A percentile compares a stretch with the other conserved stretches of the same genome.
phyloP scores from a whole-genome alignment of 1,140 invertebrate genomes.

The Camponotus floridanus region DNA sequence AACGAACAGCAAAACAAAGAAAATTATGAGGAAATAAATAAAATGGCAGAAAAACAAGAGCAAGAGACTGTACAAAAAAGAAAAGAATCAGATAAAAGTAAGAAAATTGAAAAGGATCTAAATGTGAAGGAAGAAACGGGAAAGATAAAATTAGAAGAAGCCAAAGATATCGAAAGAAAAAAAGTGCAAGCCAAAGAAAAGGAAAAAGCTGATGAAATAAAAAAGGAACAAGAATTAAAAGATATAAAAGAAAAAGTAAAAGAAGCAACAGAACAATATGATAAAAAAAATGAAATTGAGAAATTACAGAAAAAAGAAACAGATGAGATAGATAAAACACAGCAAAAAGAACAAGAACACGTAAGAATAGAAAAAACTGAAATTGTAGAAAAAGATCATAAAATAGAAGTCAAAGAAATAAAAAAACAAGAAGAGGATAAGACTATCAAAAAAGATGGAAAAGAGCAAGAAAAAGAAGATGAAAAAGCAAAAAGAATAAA shows the following conservation, averaged over 20 bases:
- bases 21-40: background rate
- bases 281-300: constrained; percentile 57
- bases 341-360: constrained; percentile 40
- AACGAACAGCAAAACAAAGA: constrained; percentile 11
- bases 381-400: constrained; percentile 52
- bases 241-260: constrained; percentile 33
- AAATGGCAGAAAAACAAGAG: constrained; percentile 25
- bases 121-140: constrained; percentile 43
- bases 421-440: constrained; percentile 55
- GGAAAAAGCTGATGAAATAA: constrained; percentile 55
- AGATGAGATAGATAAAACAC: constrained; percentile 43
- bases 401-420: constrained; percentile 37
- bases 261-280: constrained; percentile 57
- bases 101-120: constrained; percentile 44
- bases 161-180: constrained; percentile 49
- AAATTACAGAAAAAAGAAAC: constrained; percentile 51
- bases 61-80: constrained; percentile 48
- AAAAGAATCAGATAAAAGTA: constrained; percentile 62
- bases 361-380: constrained; percentile 64
- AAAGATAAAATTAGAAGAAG: constrained; percentile 49
- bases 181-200: constrained; percentile 56
- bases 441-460: constrained; percentile 55
- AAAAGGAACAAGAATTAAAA: constrained; percentile 38
- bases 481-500: constrained; percentile 61
- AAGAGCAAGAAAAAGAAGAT: constrained; percentile 42